Conservation (phyloP, 2,113 vertebrate genomes). For the Promerops cafer region DNA sequence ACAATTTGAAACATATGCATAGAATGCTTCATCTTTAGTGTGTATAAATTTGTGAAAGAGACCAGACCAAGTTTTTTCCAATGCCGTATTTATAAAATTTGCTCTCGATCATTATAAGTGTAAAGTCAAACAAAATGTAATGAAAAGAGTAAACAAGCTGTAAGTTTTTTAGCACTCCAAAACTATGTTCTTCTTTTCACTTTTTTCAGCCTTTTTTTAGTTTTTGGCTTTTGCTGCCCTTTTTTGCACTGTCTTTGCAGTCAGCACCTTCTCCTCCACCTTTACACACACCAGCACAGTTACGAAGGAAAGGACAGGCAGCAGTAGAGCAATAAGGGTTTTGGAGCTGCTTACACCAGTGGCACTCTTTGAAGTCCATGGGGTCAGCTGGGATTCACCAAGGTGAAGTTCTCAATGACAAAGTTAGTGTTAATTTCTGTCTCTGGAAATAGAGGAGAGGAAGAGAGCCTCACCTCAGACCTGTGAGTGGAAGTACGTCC, state of each 20-base stretch:
- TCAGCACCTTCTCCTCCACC: accelerated
- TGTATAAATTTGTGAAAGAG: not conserved
- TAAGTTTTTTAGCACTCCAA: not conserved
- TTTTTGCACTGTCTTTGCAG: not conserved
- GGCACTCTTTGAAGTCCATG: accelerated
- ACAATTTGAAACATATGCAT: not conserved
- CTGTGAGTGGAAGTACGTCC: not conserved
- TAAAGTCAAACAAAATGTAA: not conserved
- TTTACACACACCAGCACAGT: not conserved
- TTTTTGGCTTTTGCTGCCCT: not conserved
- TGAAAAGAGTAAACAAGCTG: not conserved
- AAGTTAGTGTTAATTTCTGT: not conserved
- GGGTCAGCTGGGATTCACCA: not conserved
- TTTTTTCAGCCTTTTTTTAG: accelerated
- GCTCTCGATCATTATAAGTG: not conserved
- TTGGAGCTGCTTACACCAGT: not conserved
- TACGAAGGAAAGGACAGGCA: not conserved
- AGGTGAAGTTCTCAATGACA: not conserved
- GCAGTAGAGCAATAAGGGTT: not conserved
- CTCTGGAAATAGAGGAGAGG: not conserved
- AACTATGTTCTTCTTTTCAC: not conserved
- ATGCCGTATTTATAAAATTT: not conserved
- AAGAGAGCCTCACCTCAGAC: not conserved
- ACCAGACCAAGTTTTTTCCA: not conserved
- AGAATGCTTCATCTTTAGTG: not conserved